Base-by-base conservation (phyloP, 2,888 invertebrate species). In the Dioctria linearis region DNA sequence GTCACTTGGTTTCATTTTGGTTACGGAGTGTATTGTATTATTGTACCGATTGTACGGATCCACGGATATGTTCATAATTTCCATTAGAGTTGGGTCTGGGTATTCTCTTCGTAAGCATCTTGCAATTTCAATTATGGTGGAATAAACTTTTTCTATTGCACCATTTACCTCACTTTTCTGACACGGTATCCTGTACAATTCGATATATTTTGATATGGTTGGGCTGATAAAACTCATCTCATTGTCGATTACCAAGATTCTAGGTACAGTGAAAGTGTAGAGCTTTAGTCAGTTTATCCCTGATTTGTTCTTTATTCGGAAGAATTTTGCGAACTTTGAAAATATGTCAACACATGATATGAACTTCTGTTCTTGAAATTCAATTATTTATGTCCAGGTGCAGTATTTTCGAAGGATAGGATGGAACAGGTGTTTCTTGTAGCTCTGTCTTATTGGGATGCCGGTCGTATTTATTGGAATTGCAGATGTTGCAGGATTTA, bases 81-180 rank as follows among this genome's bases (percentile, higher is more conserved):
- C 78, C 25, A 67, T 76, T 9, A 69, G 46, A 25, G 25, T 57
- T 2, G 67, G n/a, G 13, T 66, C 66, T 6, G 66, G 42, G 42
- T 66, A 43, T 66, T 66, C 66, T 4, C 5, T 66, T 39, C 66
- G 65, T 25, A 75, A 37, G 42, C 80, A 80, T 13, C 80, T 49
- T 40, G 51, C 66, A 11, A 80, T 80, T 25, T 25, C 25, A 25
- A 25, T 25, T 9, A 76, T 67, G n/a, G 80, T 80, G 6, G 80
- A 76, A 11, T 80, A 61, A 25, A 76, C 80, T n/a, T 67, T 75
- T 43, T 80, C 80, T 37, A 80, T 43, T 39, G 76, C 66, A 2
- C 76, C 80, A 11, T 80, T 80, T 25, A 80, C 80, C 42, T 80
- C 69, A 13, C 69, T 69, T 49, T 69, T 49, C 25, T 69, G 69